Evolutionary conservation across 2,888 invertebrate species (phyloP).

Genomic region (Tetrapedia diversipes): DNA sequence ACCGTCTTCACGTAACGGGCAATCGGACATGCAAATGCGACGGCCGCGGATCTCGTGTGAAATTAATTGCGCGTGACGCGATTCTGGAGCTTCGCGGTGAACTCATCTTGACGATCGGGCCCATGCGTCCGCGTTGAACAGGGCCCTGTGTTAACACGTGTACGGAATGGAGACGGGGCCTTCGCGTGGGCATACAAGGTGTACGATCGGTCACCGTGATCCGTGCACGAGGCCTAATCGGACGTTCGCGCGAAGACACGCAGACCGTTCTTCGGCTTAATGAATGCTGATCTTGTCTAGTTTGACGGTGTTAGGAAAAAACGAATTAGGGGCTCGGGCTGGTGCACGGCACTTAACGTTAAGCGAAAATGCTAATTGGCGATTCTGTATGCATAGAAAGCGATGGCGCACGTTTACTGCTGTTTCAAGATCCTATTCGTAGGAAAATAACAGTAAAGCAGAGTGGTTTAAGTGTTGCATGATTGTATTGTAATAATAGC

Average conservation of each 20-base stretch:
- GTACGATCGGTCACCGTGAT: conserved; percentile 39
- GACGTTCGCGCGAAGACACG: conserved; percentile 21
- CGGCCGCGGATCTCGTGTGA: conserved; percentile 63
- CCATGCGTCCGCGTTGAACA: conserved; percentile 11
- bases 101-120: conserved; percentile 46
- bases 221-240: conserved; percentile 30
- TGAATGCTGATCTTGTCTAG: conserved; percentile 18
- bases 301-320: background rate
- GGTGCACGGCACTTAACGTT: background rate
- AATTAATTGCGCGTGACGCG: conserved; percentile 75
- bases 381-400: too few species aligned
- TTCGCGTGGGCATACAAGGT: conserved; percentile 42
- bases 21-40: conserved; percentile 72
- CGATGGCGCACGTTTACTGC: too few species aligned
- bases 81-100: conserved; percentile 35
- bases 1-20: conserved; percentile 64
- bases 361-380: background rate
- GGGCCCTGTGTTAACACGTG: conserved; percentile 48
- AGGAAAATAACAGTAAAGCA: too few species aligned
- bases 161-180: conserved; percentile 39
- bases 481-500: too few species aligned
- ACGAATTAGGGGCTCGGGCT: background rate
- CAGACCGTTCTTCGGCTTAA: background rate
- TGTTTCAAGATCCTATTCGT: too few species aligned
- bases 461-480: too few species aligned